Evolutionary conservation across 2,797 vertebrate species (phyloP), one percentile per base, ranked within the genome.

Genomic region (Numenius phaeopus): DNA sequence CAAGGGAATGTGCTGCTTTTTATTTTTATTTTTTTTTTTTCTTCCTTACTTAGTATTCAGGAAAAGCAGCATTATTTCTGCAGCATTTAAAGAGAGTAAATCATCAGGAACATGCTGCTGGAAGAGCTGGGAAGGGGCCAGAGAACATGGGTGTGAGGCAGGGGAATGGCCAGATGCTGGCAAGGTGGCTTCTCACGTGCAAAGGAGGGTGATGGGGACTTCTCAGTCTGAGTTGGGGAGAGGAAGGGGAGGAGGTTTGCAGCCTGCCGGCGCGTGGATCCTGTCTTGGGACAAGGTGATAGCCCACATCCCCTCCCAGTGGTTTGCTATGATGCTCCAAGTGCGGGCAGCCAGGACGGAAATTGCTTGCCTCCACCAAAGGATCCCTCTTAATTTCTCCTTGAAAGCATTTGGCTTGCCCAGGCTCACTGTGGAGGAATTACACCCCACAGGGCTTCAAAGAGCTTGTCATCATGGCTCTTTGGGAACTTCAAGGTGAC

Each of bases 41-140:
- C 1, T 42, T 76, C 10, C 52, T 71, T 81, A 57, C n/a, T 96
- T 94, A 88, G 72, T 69, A 97, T 95, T 92, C 94, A 93, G 80
- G 67, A 78, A 90, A 72, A 90, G 87, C 76, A 82, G 72, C 79
- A 39, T 86, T 95, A 90, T 94, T 95, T 75, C 79, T 91, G 87
- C 79, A 95, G 91, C 65, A 32, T 94, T 88, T 88, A 23, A 72
- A 37, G 72, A 40, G 61, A 91, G 65, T 78, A 92, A 93, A 95
- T 96, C 91, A 93, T 40, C 32, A 91, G 79, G 61, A 92, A 75
- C 65, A 78, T 8, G 79, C 79, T 95, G 57, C 91, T 86, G 82
- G 83, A 83, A 79, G 82, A 86, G 84, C 57, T 95, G 94, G 91
- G 87, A 94, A 76, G 20, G 47, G 32, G 40, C 72, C 94, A 97